A percentile compares a stretch with the other conserved stretches of the same genome.
phyloP scores from a whole-genome alignment of 1,140 invertebrate species.

The Aphelinus atriplicis region DNA sequence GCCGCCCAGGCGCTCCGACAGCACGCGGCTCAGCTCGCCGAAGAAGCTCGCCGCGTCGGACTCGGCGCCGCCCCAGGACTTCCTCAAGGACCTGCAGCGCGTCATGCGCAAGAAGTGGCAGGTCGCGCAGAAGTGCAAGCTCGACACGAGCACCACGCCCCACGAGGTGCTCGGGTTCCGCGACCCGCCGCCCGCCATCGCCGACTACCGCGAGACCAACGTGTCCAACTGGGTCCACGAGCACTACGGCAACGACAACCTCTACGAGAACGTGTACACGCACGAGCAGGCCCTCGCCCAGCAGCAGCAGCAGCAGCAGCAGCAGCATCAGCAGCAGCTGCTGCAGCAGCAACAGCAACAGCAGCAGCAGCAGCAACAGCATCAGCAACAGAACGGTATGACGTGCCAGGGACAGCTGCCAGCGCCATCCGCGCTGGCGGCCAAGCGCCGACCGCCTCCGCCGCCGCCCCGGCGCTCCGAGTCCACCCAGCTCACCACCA shows the following conservation, averaged over 20 bases:
- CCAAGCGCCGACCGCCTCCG: slow-evolving; percentile 75
- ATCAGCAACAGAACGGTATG: slow-evolving; percentile 46
- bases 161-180: slow-evolving; percentile 91
- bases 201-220: slow-evolving; percentile 82
- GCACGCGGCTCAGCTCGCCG: slow-evolving; percentile 76
- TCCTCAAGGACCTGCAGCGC: slow-evolving; percentile 86
- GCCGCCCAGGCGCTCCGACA: slow-evolving; percentile 78
- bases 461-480: slow-evolving; percentile 82
- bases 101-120: slow-evolving; percentile 96
- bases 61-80: slow-evolving; percentile 82
- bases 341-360: slow-evolving; percentile 62
- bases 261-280: slow-evolving; percentile 72
- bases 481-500: slow-evolving; percentile 75
- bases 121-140: slow-evolving; percentile 89
- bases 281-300: slow-evolving; percentile 46
- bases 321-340: too few species aligned
- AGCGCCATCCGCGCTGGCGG: slow-evolving; percentile 56
- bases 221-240: slow-evolving; percentile 92
- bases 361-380: slow-evolving; percentile 61
- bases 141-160: slow-evolving; percentile 84
- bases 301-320: background rate
- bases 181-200: slow-evolving; percentile 74
- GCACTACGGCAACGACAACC: slow-evolving; percentile 78
- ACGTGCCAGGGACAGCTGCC: slow-evolving; percentile 57
- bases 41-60: slow-evolving; percentile 77